A percentile compares a stretch with the other conserved stretches of the same genome.
phyloP scores from a whole-genome alignment of 2,797 vertebrate genomes.

The Chaenodraco wilsoni region DNA sequence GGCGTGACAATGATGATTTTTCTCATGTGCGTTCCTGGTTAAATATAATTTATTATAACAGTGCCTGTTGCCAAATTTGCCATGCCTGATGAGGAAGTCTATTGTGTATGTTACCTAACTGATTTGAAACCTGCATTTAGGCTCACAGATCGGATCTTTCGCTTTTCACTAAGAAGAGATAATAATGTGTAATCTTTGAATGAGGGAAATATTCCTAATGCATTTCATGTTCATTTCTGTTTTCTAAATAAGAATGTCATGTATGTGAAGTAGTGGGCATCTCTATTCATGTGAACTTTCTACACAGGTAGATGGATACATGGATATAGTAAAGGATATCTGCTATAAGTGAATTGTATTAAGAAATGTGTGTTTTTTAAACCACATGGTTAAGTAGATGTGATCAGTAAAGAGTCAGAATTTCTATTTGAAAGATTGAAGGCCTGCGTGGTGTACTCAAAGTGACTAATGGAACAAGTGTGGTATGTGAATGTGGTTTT shows the following conservation, averaged over 20 bases:
- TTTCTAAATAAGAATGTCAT: neutral
- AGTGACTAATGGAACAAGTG: slow-evolving; percentile 16
- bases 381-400: neutral
- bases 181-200: neutral
- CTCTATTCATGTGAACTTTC: slow-evolving; percentile 55
- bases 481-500: slow-evolving; percentile 11
- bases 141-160: slow-evolving; percentile 20
- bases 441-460: slow-evolving; percentile 13
- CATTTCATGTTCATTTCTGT: neutral
- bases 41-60: slow-evolving; percentile 33
- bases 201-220: neutral
- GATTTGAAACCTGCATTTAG: slow-evolving; percentile 40
- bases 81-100: slow-evolving; percentile 68
- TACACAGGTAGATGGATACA: slow-evolving; percentile 58
- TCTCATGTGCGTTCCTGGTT: neutral
- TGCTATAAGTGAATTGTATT: neutral
- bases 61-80: slow-evolving; percentile 47
- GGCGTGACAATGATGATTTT: neutral
- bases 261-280: slow-evolving; percentile 28
- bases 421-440: slow-evolving; percentile 7
- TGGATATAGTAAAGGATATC: neutral
- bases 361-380: slow-evolving; percentile 9
- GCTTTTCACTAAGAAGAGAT: neutral
- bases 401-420: slow-evolving; percentile 6
- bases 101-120: slow-evolving; percentile 69